phyloP scores from a whole-genome alignment of 2,888 invertebrate genomes.

The Sialis fuliginosa region DNA sequence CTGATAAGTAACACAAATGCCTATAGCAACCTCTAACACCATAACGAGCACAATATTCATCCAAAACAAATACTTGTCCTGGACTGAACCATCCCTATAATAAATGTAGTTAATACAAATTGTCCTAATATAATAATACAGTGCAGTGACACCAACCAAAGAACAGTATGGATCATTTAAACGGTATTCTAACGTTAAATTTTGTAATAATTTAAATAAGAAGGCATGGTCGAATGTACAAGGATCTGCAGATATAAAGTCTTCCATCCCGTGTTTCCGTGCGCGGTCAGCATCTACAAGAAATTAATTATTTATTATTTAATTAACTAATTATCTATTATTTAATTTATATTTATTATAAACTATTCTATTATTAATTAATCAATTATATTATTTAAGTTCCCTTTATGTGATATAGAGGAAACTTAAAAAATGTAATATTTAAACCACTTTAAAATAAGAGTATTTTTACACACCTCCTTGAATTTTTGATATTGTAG shows the following conservation, averaged over 20 bases:
- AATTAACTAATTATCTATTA: not conserved
- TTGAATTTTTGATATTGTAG: conserved; percentile 73
- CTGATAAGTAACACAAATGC: conserved; percentile 89
- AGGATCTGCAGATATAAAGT: conserved; percentile 98
- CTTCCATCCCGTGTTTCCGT: conserved; percentile 97
- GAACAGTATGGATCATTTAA: conserved; percentile 97
- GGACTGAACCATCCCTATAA: conserved; percentile 97
- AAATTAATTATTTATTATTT: not conserved
- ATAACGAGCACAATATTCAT: conserved; percentile 95
- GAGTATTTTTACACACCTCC: conserved; percentile 44
- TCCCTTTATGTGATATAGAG: no score
- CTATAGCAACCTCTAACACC: conserved; percentile 95
- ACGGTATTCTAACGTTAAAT: conserved; percentile 83
- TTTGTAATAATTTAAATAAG: conserved; percentile 82
- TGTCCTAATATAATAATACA: not conserved
- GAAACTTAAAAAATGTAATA: not conserved
- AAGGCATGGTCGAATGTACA: conserved; percentile 92
- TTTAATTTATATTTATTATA: not conserved
- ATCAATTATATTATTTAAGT: not conserved
- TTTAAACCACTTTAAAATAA: conserved; percentile 1
- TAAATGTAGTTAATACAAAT: not conserved
- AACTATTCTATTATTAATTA: not conserved
- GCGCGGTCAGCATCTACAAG: conserved; percentile 79
- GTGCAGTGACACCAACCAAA: conserved; percentile 41
- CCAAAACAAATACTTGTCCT: conserved; percentile 94